A percentile compares a stretch with the other conserved stretches of the same genome.
Evolutionary conservation across 2,888 invertebrate genomes (phyloP).

Genomic region (Latheticus oryzae): DNA sequence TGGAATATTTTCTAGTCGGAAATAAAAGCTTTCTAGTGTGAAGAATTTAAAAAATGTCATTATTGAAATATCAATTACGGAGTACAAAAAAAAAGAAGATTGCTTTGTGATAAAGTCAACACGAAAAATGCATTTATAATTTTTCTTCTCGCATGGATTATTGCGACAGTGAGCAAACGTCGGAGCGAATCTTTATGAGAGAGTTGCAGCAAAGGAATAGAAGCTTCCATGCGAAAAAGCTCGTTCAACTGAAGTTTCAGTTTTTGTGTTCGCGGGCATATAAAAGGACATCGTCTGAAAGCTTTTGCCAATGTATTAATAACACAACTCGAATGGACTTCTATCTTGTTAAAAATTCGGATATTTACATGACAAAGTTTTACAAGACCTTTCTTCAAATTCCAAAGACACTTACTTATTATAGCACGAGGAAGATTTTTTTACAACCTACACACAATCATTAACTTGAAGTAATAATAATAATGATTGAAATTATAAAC

Average conservation of each 20-base stretch:
- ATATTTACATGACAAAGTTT: conserved; percentile 47
- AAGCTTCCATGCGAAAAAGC: conserved; percentile 52
- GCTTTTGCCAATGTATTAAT: conserved; percentile 61
- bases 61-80: conserved; percentile 46
- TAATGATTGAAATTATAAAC: conserved; percentile 8
- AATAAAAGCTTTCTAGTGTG: conserved; percentile 9
- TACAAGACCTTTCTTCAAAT: not conserved
- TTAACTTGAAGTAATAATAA: not conserved
- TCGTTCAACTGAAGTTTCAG: conserved; percentile 50
- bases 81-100: conserved; percentile 37
- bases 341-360: conserved; percentile 59
- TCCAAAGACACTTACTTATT: no score
- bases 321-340: conserved; percentile 57
- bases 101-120: conserved; percentile 36
- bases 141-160: conserved; percentile 55
- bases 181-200: conserved; percentile 48
- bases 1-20: conserved; percentile 18
- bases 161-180: conserved; percentile 49
- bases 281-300: conserved; percentile 59
- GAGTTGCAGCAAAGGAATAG: conserved; percentile 49
- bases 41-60: conserved; percentile 33
- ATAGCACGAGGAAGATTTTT: no score
- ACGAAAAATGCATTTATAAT: conserved; percentile 58
- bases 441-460: not conserved
- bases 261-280: conserved; percentile 54